These are phyloP conservation scores for Sebastes itinus DNA, from an alignment of 2,797 vertebrate species.

Conservation along the genomic window DNA sequence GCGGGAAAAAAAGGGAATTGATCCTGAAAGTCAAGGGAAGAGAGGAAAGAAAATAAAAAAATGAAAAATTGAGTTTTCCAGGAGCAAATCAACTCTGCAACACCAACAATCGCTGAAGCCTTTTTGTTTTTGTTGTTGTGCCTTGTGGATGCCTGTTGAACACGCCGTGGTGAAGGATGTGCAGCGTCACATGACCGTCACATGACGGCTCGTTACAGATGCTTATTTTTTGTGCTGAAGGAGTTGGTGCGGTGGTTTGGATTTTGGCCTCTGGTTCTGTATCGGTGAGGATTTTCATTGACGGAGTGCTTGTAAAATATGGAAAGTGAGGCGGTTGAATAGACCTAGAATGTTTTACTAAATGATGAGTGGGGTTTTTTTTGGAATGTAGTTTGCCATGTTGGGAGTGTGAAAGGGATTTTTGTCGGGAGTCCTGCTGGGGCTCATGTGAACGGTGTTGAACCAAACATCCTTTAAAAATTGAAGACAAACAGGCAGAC, in stretches of 20 bases:
- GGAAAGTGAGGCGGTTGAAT: constrained; percentile 25
- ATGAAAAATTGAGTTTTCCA: not conserved
- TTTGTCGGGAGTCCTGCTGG: not conserved
- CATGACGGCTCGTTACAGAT: not conserved
- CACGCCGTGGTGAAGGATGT: not conserved
- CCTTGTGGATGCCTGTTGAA: constrained; percentile 2
- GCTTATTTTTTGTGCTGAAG: not conserved
- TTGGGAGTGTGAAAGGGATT: not conserved
- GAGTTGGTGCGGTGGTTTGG: constrained; percentile 15
- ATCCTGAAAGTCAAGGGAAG: not conserved
- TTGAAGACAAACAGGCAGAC: not conserved
- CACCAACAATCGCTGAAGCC: not conserved
- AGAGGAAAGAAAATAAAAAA: not conserved
- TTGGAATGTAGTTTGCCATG: constrained; percentile 6
- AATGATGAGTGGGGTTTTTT: not conserved
- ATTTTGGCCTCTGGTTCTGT: constrained; percentile 6
- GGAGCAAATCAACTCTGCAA: not conserved
- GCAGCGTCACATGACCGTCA: not conserved
- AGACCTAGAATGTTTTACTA: constrained; percentile 3
- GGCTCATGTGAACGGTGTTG: not conserved
- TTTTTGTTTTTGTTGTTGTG: not conserved
- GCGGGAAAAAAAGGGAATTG: constrained; percentile 42
- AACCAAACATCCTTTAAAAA: constrained; percentile 10
- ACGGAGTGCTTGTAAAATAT: not conserved
- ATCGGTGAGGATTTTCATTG: not conserved